These are phyloP conservation scores for Paraplagusia blochii DNA, from an alignment of 2,113 vertebrate species.

Conservation along the genomic window DNA sequence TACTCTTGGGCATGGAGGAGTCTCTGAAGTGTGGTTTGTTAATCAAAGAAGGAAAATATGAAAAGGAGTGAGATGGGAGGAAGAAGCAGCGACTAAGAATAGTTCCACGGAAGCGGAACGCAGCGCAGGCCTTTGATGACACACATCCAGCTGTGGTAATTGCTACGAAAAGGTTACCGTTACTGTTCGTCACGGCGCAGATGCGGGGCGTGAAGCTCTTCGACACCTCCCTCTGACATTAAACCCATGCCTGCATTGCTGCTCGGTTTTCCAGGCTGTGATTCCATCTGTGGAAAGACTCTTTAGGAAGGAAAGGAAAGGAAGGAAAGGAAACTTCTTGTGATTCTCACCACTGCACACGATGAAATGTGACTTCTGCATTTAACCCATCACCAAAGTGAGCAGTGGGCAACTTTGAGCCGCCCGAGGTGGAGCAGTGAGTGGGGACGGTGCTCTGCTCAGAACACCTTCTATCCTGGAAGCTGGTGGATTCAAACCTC, in stretches of 20 bases:
- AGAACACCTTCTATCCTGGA: too few relatives aligned
- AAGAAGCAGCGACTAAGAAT: constrained; percentile 39
- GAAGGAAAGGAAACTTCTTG: too few relatives aligned
- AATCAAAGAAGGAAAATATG: constrained; percentile 40
- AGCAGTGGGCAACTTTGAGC: too few relatives aligned
- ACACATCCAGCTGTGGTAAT: constrained; percentile 26
- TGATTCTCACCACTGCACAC: too few relatives aligned
- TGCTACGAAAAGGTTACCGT: constrained; percentile 40
- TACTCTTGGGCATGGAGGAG: constrained; percentile 21
- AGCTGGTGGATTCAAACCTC: too few relatives aligned
- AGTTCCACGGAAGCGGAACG: constrained; percentile 22
- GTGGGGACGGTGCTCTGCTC: too few relatives aligned
- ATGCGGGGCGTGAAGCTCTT: constrained; percentile 16
- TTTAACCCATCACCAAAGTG: too few relatives aligned
- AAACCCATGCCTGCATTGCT: constrained; percentile 26
- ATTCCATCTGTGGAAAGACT: constrained; percentile 23
- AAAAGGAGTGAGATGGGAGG: not conserved
- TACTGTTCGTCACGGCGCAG: constrained; percentile 42
- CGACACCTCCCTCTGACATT: constrained; percentile 28
- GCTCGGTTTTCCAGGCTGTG: constrained; percentile 25
- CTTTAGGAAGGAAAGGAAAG: too few relatives aligned
- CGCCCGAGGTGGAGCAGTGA: too few relatives aligned
- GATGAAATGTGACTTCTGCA: too few relatives aligned
- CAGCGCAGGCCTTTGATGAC: constrained; percentile 11
- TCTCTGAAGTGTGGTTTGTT: constrained; percentile 49